Percentiles rank a stretch among this genome's conserved stretches.
Conservation (phyloP, 2,888 invertebrate genomes). For the Cheilosia urbana region DNA sequence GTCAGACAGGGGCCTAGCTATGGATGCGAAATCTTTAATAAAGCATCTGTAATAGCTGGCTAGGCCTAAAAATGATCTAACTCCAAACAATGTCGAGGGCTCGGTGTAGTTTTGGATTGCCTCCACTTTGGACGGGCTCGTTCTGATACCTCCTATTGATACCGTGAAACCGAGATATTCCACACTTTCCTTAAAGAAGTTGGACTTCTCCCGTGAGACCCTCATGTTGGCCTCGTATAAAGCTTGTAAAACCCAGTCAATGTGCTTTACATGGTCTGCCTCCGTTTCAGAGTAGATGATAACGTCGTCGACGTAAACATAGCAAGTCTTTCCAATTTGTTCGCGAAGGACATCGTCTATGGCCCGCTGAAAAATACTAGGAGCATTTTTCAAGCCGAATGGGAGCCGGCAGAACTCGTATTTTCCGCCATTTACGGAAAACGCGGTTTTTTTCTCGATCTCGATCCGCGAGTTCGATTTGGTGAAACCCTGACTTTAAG, state of each 20-base stretch:
- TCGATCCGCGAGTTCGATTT: slow-evolving; percentile 55
- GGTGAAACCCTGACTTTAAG: slow-evolving; percentile 52
- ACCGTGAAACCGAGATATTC: too few species aligned
- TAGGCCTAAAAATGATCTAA: too few species aligned
- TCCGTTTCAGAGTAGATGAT: slow-evolving; percentile 18
- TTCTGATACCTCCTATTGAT: too few species aligned
- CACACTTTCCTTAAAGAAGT: too few species aligned
- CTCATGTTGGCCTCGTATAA: too few species aligned
- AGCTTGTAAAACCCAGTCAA: slow-evolving; percentile 12
- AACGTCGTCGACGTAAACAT: slow-evolving; percentile 41
- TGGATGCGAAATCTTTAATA: too few species aligned
- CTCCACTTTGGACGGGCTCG: too few species aligned
- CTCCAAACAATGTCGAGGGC: too few species aligned
- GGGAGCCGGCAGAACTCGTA: slow-evolving; percentile 34
- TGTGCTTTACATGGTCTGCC: slow-evolving; percentile 24
- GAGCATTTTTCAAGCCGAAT: slow-evolving; percentile 31
- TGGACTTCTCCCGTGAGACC: too few species aligned
- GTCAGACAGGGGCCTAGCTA: too few species aligned
- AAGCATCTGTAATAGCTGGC: too few species aligned
- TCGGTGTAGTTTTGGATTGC: too few species aligned
- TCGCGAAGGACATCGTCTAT: slow-evolving; percentile 53
- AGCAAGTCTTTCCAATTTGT: slow-evolving; percentile 35
- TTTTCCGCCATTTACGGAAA: slow-evolving; percentile 39
- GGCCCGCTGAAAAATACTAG: slow-evolving; percentile 45
- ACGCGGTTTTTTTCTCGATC: slow-evolving; percentile 49